Percentiles rank a stretch among this genome's conserved stretches.
Conservation (phyloP, 2,797 vertebrate genomes). For the Vipera ursinii region DNA sequence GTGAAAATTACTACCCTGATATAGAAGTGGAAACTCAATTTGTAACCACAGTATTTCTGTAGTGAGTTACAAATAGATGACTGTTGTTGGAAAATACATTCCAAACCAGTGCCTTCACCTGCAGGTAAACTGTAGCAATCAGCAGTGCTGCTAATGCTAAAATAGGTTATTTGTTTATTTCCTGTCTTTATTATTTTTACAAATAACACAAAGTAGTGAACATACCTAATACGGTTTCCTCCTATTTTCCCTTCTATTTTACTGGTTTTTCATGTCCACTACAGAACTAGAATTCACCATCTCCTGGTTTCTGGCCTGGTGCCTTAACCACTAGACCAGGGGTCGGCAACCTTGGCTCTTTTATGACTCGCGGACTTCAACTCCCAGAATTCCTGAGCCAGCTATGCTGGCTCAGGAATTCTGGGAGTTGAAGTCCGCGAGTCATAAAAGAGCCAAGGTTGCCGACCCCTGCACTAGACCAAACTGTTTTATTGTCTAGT, state of each 20-base stretch:
- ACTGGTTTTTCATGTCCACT: background rate
- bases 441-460: too few species aligned
- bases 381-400: too few species aligned
- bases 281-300: background rate
- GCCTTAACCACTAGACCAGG: background rate
- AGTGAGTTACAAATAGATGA: background rate
- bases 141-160: background rate
- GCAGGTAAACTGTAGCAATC: background rate
- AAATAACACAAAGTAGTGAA: background rate
- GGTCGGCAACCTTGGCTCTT: too few species aligned
- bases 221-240: background rate
- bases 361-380: too few species aligned
- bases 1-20: conserved; percentile 21
- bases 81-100: background rate
- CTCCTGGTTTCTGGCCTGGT: too few species aligned
- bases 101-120: background rate
- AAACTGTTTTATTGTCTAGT: background rate
- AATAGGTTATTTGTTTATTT: background rate
- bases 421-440: too few species aligned
- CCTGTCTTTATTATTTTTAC: background rate
- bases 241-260: too few species aligned
- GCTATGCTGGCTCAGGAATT: too few species aligned
- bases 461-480: too few species aligned
- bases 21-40: conserved; percentile 29
- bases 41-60: conserved; percentile 29